Percentiles rank a stretch among this genome's conserved stretches.
phyloP scores from a whole-genome alignment of 2,888 invertebrate species.

The Sphaerophoria rueppellii region DNA sequence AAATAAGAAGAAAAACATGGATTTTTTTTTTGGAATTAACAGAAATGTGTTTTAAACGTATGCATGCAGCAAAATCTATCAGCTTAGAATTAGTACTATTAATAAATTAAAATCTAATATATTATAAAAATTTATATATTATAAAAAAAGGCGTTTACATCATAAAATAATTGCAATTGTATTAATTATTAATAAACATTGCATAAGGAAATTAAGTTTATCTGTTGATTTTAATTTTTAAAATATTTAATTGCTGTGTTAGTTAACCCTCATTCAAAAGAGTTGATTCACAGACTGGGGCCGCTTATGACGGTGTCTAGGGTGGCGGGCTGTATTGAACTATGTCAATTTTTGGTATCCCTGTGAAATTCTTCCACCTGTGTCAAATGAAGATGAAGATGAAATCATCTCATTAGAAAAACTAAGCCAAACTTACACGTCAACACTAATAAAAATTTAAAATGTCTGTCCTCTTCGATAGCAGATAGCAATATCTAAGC shows the following conservation, averaged over 20 bases:
- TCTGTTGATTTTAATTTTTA: not conserved
- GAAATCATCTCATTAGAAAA: too few relatives aligned
- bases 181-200: conserved; percentile 70
- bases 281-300: too few relatives aligned
- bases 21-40: conserved; percentile 40
- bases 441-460: too few relatives aligned
- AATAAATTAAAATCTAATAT: conserved; percentile 65
- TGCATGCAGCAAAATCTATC: conserved; percentile 57
- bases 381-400: too few relatives aligned
- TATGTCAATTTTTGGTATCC: too few relatives aligned
- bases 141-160: conserved; percentile 64
- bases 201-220: conserved; percentile 51
- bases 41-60: conserved; percentile 49
- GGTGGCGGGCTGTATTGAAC: too few relatives aligned
- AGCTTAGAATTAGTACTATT: conserved; percentile 59
- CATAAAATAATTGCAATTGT: conserved; percentile 67
- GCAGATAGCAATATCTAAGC: too few relatives aligned
- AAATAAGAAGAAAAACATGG: conserved; percentile 30
- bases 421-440: too few relatives aligned
- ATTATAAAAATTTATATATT: conserved; percentile 57
- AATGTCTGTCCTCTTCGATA: too few relatives aligned
- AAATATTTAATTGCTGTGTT: not conserved
- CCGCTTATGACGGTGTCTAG: too few relatives aligned
- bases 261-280: too few relatives aligned
- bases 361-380: too few relatives aligned